Evolutionary conservation across 2,113 vertebrate genomes (phyloP), one percentile per base, ranked within the genome.

Genomic region (Callochromis pleurospilus): DNA sequence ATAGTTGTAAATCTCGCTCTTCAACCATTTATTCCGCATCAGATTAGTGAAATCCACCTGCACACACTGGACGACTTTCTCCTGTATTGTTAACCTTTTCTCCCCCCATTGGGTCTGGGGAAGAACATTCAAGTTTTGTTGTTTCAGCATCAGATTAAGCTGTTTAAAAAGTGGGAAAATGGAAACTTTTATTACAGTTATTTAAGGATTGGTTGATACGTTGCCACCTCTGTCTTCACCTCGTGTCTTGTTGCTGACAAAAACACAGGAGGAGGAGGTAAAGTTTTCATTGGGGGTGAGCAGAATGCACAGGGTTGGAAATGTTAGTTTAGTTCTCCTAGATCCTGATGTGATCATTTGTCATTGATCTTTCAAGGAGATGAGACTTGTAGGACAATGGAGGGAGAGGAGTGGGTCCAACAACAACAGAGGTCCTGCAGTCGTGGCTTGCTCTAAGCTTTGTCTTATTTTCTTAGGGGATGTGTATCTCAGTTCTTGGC

Each of bases 401-500:
- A 77, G 42, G 70, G 42, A 19, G 26, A 77, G 70, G 73, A 49
- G 42, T 29, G 14, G 21, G 36, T 40, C 65, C 68, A 73, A 45
- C 21, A 26, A 26, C 40, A 70, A 24, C 36, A 42, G 15, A 36
- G 38, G 36, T 70, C 36, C 62, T 70, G 33, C 33, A 31, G 70
- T 19, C 2, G 42, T 49, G 26, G 15, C 6, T 47, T 7, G 26
- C 15, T 13, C 15, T n/a, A 51, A 77, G 31, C 13, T 31, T 8
- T 19, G 2, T 15, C 19, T 5, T 54, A 4, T 83, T 38, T 40
- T 93, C 94, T 15, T 86, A 99, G 98, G 98, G 98, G 10, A 97
- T 98, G 97, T 95, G 97, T 62, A 95, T 98, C 89, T 97, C 98
- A 0, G 95, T 99, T 9, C 82, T 99, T 3, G 98, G 98, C 29